Evolutionary conservation across 2,888 invertebrate genomes (phyloP).

Genomic region (Belgica antarctica): DNA sequence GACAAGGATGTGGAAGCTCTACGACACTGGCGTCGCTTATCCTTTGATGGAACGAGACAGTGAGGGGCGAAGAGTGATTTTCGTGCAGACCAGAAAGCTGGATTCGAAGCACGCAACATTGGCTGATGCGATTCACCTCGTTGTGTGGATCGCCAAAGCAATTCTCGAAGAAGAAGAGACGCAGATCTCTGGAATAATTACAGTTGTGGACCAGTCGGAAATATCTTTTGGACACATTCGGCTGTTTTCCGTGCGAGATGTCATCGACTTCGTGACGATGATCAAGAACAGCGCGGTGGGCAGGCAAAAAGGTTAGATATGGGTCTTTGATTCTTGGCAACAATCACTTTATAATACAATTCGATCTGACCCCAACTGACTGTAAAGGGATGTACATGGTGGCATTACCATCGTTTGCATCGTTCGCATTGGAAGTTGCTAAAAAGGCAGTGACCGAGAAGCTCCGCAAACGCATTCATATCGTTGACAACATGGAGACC

Average conservation of each 20-base stretch:
- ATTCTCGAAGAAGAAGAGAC: slow-evolving; percentile 21
- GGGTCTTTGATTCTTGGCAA: too few relatives aligned
- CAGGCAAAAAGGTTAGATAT: too few relatives aligned
- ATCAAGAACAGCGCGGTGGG: neutral
- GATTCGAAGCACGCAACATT: neutral
- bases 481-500: neutral
- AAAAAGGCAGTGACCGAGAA: slow-evolving; percentile 16
- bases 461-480: neutral
- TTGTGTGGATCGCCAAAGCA: neutral
- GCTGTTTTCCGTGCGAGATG: neutral
- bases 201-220: neutral
- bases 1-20: neutral
- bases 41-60: neutral
- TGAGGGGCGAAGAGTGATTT: neutral
- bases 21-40: neutral
- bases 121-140: neutral
- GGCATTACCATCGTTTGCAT: neutral
- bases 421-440: neutral
- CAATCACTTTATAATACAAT: too few relatives aligned
- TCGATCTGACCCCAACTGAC: too few relatives aligned
- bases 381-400: slow-evolving; percentile 27
- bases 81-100: neutral
- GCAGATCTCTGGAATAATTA: neutral
- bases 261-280: slow-evolving; percentile 1
- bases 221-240: neutral